Conservation (phyloP, 2,113 vertebrate genomes). For the Eretmochelys imbricata region DNA sequence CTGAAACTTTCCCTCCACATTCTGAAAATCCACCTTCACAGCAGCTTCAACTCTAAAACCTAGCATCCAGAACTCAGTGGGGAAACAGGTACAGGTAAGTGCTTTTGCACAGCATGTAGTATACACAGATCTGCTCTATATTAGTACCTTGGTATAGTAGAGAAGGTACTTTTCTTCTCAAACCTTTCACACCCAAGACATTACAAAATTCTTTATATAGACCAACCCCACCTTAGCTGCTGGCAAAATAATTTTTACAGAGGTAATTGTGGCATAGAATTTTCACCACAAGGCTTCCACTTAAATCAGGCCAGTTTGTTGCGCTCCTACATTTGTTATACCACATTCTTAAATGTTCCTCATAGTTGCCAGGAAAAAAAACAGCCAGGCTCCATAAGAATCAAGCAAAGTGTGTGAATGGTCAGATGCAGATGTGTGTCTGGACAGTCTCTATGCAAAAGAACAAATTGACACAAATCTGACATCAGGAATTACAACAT, state of each 20-base stretch:
- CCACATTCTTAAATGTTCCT: slow-evolving; percentile 7
- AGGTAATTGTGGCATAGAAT: neutral
- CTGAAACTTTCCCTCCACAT: neutral
- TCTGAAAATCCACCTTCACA: neutral
- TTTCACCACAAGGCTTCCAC: neutral
- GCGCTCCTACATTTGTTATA: neutral
- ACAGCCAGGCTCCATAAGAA: neutral
- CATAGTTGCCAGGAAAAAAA: neutral
- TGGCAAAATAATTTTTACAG: neutral
- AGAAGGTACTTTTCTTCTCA: neutral
- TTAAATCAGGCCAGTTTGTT: neutral
- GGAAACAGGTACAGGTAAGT: neutral
- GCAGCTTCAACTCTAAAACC: neutral
- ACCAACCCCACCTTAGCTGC: neutral
- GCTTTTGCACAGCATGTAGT: neutral
- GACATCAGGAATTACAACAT: no score
- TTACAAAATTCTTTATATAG: rapidly evolving
- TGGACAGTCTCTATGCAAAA: no score
- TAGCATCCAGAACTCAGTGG: neutral
- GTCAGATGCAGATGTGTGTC: neutral
- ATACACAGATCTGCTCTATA: neutral
- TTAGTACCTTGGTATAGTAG: rapidly evolving
- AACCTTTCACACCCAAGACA: neutral
- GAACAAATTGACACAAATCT: no score
- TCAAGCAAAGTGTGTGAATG: neutral